These are phyloP conservation scores for Aproaerema taeniolella DNA, from an alignment of 2,888 invertebrate species.

Conservation along the genomic window DNA sequence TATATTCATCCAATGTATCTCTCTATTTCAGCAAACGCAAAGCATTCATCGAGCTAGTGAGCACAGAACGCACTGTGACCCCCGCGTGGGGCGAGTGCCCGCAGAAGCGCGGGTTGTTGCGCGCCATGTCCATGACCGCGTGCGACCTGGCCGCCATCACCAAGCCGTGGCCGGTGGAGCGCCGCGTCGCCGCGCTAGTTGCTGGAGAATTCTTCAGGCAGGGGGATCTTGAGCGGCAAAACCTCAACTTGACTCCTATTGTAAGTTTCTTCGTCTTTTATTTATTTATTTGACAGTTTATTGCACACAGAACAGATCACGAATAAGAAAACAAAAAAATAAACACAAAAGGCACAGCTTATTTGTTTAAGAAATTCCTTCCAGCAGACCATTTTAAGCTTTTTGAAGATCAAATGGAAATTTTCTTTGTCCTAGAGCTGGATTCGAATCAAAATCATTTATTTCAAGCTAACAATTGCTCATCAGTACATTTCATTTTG, in stretches of 20 bases:
- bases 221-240: slow-evolving; percentile 92
- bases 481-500: too few species aligned
- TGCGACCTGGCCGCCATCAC: slow-evolving; percentile 97
- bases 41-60: slow-evolving; percentile 86
- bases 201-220: slow-evolving; percentile 96
- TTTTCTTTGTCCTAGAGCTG: too few species aligned
- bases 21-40: slow-evolving; percentile 86
- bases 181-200: slow-evolving; percentile 93
- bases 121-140: slow-evolving; percentile 97
- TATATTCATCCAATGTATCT: not conserved
- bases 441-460: too few species aligned
- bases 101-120: slow-evolving; percentile 87
- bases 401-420: too few species aligned
- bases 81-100: slow-evolving; percentile 82
- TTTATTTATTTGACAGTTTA: not conserved
- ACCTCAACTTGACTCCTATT: slow-evolving; percentile 93
- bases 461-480: too few species aligned
- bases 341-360: too few species aligned
- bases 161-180: slow-evolving; percentile 95
- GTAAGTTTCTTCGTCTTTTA: slow-evolving; percentile 83
- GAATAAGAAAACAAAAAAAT: too few species aligned
- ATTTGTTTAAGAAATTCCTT: too few species aligned
- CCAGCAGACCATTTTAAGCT: not conserved
- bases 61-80: slow-evolving; percentile 45
- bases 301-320: too few species aligned